phyloP scores from a whole-genome alignment of 2,888 invertebrate species.

The Andrena praecox region DNA sequence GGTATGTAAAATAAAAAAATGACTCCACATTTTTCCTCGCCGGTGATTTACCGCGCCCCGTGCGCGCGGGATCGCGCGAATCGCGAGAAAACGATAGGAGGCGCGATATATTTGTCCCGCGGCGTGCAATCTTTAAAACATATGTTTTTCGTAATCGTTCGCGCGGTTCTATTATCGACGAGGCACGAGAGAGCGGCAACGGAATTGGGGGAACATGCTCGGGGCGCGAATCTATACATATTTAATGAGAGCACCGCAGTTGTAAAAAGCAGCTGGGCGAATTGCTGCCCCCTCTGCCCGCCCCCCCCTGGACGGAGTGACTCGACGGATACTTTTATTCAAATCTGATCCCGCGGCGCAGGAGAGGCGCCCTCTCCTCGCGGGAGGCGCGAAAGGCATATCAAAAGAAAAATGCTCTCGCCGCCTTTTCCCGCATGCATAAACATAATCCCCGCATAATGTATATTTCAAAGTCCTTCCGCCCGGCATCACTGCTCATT shows the following conservation, averaged over 20 bases:
- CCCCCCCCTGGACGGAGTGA: slow-evolving; percentile 54
- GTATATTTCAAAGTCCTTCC: slow-evolving; percentile 81
- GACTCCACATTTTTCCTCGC: neutral
- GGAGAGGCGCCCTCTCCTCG: slow-evolving; percentile 71
- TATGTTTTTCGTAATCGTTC: slow-evolving; percentile 81
- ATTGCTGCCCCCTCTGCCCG: slow-evolving; percentile 38
- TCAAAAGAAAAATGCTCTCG: slow-evolving; percentile 83
- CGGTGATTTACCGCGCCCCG: slow-evolving; percentile 6
- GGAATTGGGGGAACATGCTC: slow-evolving; percentile 66
- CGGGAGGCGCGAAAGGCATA: slow-evolving; percentile 74
- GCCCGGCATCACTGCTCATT: slow-evolving; percentile 77
- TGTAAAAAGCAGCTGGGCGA: slow-evolving; percentile 80
- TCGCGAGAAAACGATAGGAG: slow-evolving; percentile 33
- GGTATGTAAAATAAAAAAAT: neutral
- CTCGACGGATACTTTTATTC: slow-evolving; percentile 82
- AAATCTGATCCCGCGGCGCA: slow-evolving; percentile 80
- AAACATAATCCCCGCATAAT: slow-evolving; percentile 82
- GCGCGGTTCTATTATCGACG: slow-evolving; percentile 74
- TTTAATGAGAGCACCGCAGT: slow-evolving; percentile 83
- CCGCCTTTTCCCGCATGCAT: slow-evolving; percentile 83
- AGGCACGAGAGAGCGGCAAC: slow-evolving; percentile 48
- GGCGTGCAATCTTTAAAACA: slow-evolving; percentile 71
- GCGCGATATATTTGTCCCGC: slow-evolving; percentile 58
- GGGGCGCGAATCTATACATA: slow-evolving; percentile 83
- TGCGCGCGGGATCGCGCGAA: slow-evolving; percentile 23